Base-by-base conservation (phyloP, 2,113 vertebrate genomes). In the Megaleporinus macrocephalus region DNA sequence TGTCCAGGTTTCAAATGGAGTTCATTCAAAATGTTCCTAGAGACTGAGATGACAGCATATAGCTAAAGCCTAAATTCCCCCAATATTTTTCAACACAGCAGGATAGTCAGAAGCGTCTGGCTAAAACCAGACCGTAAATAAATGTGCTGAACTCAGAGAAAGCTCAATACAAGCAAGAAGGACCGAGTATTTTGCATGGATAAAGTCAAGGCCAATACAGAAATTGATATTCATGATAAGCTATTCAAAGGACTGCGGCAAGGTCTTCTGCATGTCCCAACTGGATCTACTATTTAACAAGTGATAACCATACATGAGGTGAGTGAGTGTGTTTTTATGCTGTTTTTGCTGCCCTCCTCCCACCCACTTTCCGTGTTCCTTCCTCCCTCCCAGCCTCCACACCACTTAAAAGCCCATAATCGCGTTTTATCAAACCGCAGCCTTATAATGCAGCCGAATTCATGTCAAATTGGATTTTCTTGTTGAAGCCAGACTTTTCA, bases 141-240 rank as follows among this genome's bases (percentile, higher is more conserved):
- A 30, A 55, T 72, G 30, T 47, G 9, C 2, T 66, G 22, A 16
- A 47, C 55, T 18, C 0, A 24, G 12, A 61, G 78, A 71, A 71
- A 72, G 68, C 18, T 41, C 49, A 59, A 47, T 61, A 72, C 59
- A 73, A 72, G 7, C 49, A 12, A 22, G 57, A 44, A 33, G 62
- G 69, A 49, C 57, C 26, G 12, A 62, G 20, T 73, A 53, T 79
- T 44, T 68, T 69, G 3, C 41, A 47, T 71, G 24, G 66, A 61
- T 73, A 44, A 22, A 11, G 22, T 53, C 44, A 33, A 36, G 44
- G 44, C 26, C 26, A 18, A 47, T 36, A 16, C n/a, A 55, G 47
- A 36, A 78, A 55, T 69, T 24, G 3, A 33, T 80, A 80, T 80
- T 73, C 78, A 71, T 62, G 69, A 20, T 69, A 24, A 80, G 24